Percentiles rank a stretch among this genome's conserved stretches.
These are phyloP conservation scores for Remorina albescens DNA, from an alignment of 2,797 vertebrate genomes.

Conservation along the genomic window DNA sequence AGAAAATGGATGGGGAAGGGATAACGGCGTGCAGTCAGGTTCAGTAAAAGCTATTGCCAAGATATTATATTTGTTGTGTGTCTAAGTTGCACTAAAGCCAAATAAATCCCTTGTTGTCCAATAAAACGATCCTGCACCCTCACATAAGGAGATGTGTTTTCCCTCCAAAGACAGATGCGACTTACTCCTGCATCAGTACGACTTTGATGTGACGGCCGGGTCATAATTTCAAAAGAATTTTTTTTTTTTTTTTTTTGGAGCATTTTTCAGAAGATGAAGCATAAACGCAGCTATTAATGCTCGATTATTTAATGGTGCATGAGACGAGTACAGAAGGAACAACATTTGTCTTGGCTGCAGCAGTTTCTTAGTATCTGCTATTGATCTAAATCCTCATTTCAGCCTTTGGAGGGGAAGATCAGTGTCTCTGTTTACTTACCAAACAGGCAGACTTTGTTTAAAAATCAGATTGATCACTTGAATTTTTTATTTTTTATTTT, in stretches of 20 bases:
- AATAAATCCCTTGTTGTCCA: slow-evolving; percentile 7
- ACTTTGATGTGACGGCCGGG: slow-evolving; percentile 53
- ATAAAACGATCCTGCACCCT: slow-evolving; percentile 6
- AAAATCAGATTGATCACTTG: slow-evolving; percentile 65
- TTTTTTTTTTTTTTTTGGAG: slow-evolving; percentile 11
- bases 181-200: slow-evolving; percentile 4
- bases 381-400: slow-evolving; percentile 47
- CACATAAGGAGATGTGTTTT: slow-evolving; percentile 34
- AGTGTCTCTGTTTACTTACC: slow-evolving; percentile 3
- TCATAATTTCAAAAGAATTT: slow-evolving; percentile 49
- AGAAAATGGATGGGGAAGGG: slow-evolving; percentile 5
- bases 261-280: slow-evolving; percentile 52
- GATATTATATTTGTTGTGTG: slow-evolving; percentile 3
- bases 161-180: slow-evolving; percentile 5
- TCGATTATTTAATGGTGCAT: slow-evolving; percentile 56
- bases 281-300: slow-evolving; percentile 42
- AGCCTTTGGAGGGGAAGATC: slow-evolving; percentile 44
- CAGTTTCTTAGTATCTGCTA: slow-evolving; percentile 37
- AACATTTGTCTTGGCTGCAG: slow-evolving; percentile 52
- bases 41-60: slow-evolving; percentile 27
- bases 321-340: slow-evolving; percentile 27
- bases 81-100: slow-evolving; percentile 2
- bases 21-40: slow-evolving; percentile 6
- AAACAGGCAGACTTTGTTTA: slow-evolving; percentile 62
- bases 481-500: slow-evolving; percentile 30